Evolutionary conservation across 2,797 vertebrate genomes (phyloP), one percentile per base, ranked within the genome.

Genomic region (Cephalopachus bancanus): DNA sequence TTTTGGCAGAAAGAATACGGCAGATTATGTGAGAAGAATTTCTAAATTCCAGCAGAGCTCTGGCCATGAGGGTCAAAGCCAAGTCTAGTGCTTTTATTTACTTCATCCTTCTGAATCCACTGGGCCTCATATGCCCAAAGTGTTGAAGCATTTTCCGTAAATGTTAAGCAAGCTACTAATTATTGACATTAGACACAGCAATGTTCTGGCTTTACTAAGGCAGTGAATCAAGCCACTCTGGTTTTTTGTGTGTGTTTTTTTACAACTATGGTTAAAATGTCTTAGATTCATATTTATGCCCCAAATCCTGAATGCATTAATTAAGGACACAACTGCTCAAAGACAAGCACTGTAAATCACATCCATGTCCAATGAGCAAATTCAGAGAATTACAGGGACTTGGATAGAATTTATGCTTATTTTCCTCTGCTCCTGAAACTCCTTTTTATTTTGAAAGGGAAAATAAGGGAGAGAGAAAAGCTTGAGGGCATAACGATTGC

Each of bases 121-220:
- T 93, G 89, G 0, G 0, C 96, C 95, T 92, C 44, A 20, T 83
- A 9, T 64, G 93, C 92, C 89, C 3, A 0, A 84, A 93, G 92
- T 88, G 89, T 19, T 91, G 94, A 93, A 53, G 74, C 97, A 91
- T 97, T 98, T 97, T 96, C 72, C 93, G 93, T 98, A 95, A 98
- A 97, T 97, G 86, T 96, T 69, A 95, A 98, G 93, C 97, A 65
- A 44, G 76, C 55, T 94, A 59, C 93, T 98, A 97, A 97, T 98
- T 98, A 97, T 83, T 96, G 95, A 65, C 87, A 78, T 80, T 60
- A 97, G 93, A 97, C 98, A 91, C 95, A 93, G 90, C 62, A 84
- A 60, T 76, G 71, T 65, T 64, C 97, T 93, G 91, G 92, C 94
- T 96, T 92, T 95, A 76, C 69, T n/a, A 44, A 96, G 76, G 0